phyloP scores from a whole-genome alignment of 2,797 vertebrate genomes.

The Alcedo atthis region DNA sequence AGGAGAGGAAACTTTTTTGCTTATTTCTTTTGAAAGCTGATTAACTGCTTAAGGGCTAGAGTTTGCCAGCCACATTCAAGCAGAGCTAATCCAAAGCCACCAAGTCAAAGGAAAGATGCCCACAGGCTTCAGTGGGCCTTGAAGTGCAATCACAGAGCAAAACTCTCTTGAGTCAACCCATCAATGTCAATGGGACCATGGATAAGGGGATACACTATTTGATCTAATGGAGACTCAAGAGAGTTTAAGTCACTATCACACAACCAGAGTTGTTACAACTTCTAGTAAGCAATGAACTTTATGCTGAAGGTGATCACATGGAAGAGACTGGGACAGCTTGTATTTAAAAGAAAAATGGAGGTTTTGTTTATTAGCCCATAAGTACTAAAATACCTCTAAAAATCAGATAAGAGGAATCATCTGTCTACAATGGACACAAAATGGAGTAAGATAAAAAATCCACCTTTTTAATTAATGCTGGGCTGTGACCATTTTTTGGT shows the following conservation, averaged over 20 bases:
- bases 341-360: neutral
- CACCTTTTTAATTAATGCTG: constrained; percentile 13
- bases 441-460: neutral
- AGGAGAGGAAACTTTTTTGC: constrained; percentile 49
- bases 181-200: neutral
- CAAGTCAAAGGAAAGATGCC: neutral
- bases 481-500: constrained; percentile 30
- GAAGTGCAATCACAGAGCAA: neutral
- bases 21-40: constrained; percentile 64
- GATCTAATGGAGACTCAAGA: neutral
- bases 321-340: neutral
- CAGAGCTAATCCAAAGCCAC: constrained; percentile 17
- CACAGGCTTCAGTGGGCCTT: neutral
- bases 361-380: neutral
- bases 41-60: constrained; percentile 51
- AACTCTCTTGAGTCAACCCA: neutral
- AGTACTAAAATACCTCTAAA: neutral
- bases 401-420: neutral
- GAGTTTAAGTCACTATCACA: neutral
- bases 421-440: neutral
- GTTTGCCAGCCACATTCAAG: neutral
- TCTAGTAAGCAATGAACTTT: neutral
- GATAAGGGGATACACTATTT: neutral
- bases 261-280: neutral
- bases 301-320: neutral